Conservation (phyloP, 1,140 invertebrate species). For the Campodea augens region DNA sequence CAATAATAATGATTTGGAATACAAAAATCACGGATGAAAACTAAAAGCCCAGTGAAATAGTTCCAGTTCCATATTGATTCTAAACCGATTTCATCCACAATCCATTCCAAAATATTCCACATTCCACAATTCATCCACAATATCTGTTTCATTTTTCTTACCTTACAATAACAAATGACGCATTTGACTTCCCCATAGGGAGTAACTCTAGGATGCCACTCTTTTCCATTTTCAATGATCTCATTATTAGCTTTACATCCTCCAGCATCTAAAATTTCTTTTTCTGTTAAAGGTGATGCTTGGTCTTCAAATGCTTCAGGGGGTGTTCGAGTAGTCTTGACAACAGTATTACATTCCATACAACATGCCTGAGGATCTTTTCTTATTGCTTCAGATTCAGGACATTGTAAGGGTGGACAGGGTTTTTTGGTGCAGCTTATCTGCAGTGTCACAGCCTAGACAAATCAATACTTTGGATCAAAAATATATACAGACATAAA, state of each 20-base stretch:
- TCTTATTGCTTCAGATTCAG: conserved; percentile 44
- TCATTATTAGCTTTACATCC: conserved; percentile 25
- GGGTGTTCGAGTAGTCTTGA: conserved; percentile 16
- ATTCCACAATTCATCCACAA: too few species aligned
- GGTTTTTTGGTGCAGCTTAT: conserved; percentile 51
- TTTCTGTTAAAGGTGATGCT: background rate
- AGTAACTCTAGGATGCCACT: conserved; percentile 65
- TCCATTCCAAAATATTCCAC: too few species aligned
- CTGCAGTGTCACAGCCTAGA: conserved; percentile 36
- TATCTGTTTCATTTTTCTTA: too few species aligned
- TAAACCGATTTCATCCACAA: too few species aligned
- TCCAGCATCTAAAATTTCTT: conserved; percentile 12
- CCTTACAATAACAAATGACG: conserved; percentile 70
- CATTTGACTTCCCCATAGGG: conserved; percentile 63
- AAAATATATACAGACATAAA: conserved; percentile 1
- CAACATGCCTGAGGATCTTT: conserved; percentile 58
- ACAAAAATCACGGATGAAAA: too few species aligned
- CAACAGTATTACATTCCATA: conserved; percentile 38
- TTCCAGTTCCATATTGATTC: too few species aligned
- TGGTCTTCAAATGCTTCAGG: conserved; percentile 10
- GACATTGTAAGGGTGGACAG: conserved; percentile 50
- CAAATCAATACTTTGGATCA: conserved; percentile 9
- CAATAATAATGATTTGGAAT: too few species aligned
- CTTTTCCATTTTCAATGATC: conserved; percentile 53
- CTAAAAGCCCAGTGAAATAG: too few species aligned